Evolutionary conservation across 2,113 vertebrate genomes (phyloP), one percentile per base, ranked within the genome.

Genomic region (Sapajus apella): DNA sequence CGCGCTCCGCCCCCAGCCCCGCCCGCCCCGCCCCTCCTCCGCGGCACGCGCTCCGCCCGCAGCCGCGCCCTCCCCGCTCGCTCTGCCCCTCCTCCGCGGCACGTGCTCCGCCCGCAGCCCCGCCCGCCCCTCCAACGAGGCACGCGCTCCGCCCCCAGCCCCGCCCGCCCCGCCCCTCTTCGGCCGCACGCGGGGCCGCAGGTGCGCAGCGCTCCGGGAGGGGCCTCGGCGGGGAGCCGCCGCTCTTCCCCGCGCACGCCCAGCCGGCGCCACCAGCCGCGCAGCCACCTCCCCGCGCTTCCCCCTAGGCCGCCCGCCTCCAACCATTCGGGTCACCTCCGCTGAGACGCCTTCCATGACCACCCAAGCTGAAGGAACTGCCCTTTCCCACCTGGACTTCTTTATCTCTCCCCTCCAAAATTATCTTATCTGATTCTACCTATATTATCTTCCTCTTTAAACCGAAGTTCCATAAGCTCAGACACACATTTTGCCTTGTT

Each of bases 401-500:
- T 52, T 52, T 10, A 50, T 84, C 45, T 8, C 55, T 76, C 30
- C 2, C 30, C 35, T 90, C n/a, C 75, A 58, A 81, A 91, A 32
- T 45, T 11, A 83, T 37, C 58, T 76, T 75, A 37, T 72, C 68
- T 80, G 80, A 37, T 76, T 92, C 66, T 68, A 68, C 66, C 10
- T 61, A 30, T 55, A 8, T 43, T 52, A 50, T 83, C 81, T 58
- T 75, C 52, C 14, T 90, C 32, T 85, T 83, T 25, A 89, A 58
- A 45, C 35, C 52, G 7, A 73, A 70, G 17, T 45, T 79, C 47
- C 50, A 5, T 23, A 56, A 86, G 20, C 77, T 64, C 86, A 73
- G 58, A 64, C 47, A 30, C 66, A 52, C 77, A 75, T 95, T 86
- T 85, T 75, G 82, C 70, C 68, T 77, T 89, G 79, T 66, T 94